Percentiles rank a stretch among this genome's conserved stretches.
Conservation (phyloP, 2,888 invertebrate species). For the Polydrusus cervinus region DNA sequence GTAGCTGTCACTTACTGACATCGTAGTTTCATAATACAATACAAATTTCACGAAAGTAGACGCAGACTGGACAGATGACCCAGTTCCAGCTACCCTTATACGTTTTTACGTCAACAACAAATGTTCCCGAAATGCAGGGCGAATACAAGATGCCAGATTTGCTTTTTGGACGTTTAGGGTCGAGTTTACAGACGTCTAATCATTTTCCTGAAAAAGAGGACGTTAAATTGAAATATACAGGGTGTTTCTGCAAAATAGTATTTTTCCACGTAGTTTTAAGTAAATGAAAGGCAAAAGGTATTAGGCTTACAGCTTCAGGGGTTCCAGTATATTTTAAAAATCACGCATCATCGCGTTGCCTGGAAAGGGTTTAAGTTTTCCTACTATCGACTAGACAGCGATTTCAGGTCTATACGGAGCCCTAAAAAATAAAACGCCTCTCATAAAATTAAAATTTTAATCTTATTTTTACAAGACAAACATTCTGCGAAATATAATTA, state of each 20-base stretch:
- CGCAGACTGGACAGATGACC: slow-evolving; percentile 9
- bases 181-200: background rate
- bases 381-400: too few species aligned
- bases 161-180: slow-evolving; percentile 7
- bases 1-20: slow-evolving; percentile 7
- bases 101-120: slow-evolving; percentile 25
- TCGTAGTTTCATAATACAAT: slow-evolving; percentile 8
- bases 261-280: too few species aligned
- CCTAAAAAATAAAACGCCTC: too few species aligned
- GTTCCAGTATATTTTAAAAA: too few species aligned
- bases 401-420: too few species aligned
- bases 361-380: too few species aligned
- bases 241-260: background rate
- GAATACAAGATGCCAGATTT: slow-evolving; percentile 15
- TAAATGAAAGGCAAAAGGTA: too few species aligned
- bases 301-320: too few species aligned
- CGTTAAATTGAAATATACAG: background rate
- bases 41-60: slow-evolving; percentile 18
- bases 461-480: background rate
- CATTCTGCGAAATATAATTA: background rate
- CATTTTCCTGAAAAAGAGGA: background rate
- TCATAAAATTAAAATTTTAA: background rate
- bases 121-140: slow-evolving; percentile 8
- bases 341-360: too few species aligned
- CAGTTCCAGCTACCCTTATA: background rate